Conservation (phyloP, 2,888 invertebrate genomes). For the Cheilosia variabilis region DNA sequence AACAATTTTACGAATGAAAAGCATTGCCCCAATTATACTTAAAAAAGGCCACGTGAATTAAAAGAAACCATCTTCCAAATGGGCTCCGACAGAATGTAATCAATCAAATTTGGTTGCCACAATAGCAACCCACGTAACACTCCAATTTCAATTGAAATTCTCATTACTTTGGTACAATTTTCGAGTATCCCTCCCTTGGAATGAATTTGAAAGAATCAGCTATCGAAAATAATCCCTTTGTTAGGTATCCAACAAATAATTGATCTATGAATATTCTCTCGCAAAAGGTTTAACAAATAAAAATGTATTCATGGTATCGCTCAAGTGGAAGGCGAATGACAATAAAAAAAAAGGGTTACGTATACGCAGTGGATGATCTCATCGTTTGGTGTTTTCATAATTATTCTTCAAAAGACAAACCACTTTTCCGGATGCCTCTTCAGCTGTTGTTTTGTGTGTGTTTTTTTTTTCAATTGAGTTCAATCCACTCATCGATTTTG, state of each 20-base stretch:
- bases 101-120: neutral
- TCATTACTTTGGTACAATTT: neutral
- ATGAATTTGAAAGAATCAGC: neutral
- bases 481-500: conserved; percentile 8
- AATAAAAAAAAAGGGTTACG: conserved; percentile 15
- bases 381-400: neutral
- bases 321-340: conserved; percentile 2
- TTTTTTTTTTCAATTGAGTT: neutral
- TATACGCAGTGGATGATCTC: conserved; percentile 16
- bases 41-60: neutral
- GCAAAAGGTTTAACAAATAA: conserved; percentile 18
- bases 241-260: conserved; percentile 24
- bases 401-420: conserved; percentile 1
- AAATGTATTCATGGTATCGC: neutral
- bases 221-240: conserved; percentile 13
- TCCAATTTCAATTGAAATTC: neutral
- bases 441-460: neutral
- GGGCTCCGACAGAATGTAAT: neutral
- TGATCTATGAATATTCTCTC: conserved; percentile 11
- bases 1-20: too few species aligned
- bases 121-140: neutral
- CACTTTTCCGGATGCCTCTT: neutral
- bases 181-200: neutral
- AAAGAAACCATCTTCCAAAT: neutral
- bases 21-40: too few species aligned